Conservation (phyloP, 2,113 vertebrate species). For the Hiodon tergisus region DNA sequence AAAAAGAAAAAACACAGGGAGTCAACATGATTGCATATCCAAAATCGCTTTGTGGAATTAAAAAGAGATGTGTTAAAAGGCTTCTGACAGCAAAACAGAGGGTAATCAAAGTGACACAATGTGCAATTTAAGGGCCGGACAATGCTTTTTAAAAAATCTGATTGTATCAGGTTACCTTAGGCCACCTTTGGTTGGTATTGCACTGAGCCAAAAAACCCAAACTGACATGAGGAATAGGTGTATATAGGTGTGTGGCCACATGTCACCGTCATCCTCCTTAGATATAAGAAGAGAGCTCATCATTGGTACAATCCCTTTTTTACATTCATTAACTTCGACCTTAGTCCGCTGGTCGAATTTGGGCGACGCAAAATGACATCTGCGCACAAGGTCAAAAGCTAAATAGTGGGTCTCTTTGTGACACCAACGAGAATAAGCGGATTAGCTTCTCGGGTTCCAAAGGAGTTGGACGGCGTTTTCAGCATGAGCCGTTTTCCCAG, state of each 20-base stretch:
- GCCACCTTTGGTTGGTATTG: background rate
- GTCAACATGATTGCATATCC: background rate
- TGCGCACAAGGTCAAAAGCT: slow-evolving; percentile 2
- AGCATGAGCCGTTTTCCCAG: background rate
- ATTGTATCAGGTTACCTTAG: slow-evolving; percentile 4
- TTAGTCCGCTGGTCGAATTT: background rate
- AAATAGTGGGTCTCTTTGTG: slow-evolving; percentile 7
- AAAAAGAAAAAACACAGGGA: too few relatives aligned
- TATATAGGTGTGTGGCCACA: background rate
- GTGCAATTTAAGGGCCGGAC: background rate
- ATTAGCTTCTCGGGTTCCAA: background rate
- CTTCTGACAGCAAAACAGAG: background rate
- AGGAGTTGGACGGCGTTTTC: background rate
- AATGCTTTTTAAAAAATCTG: background rate
- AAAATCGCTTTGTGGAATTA: slow-evolving; percentile 8
- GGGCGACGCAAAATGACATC: slow-evolving; percentile 11
- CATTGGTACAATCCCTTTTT: background rate
- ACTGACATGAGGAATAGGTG: background rate
- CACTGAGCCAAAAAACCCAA: background rate
- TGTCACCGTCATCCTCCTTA: background rate
- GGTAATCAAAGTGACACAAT: slow-evolving; percentile 10
- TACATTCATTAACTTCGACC: slow-evolving; percentile 7
- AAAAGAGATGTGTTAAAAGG: background rate
- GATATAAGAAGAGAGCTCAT: slow-evolving; percentile 1
- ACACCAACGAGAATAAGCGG: slow-evolving; percentile 1